Evolutionary conservation across 1,140 invertebrate genomes (phyloP).

Genomic region (Brachionus rubens): DNA sequence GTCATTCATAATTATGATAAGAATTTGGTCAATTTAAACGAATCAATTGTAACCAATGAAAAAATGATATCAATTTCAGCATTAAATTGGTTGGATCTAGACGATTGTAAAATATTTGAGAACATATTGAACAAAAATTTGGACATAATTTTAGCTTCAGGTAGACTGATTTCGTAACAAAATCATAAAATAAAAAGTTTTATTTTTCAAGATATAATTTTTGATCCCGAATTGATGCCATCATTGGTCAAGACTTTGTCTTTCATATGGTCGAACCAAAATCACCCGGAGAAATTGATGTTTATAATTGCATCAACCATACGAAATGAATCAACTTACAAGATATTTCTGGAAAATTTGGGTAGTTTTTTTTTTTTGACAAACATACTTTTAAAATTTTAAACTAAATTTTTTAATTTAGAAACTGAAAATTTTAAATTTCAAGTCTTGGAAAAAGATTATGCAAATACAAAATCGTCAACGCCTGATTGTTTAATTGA

Average conservation of each 20-base stretch:
- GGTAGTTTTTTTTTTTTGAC: background rate
- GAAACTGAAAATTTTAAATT: background rate
- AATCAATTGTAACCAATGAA: background rate
- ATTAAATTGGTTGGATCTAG: conserved; percentile 18
- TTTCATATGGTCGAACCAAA: conserved; percentile 14
- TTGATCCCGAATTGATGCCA: conserved; percentile 16
- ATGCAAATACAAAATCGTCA: background rate
- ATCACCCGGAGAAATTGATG: background rate
- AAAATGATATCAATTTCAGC: conserved; percentile 11
- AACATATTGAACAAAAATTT: background rate
- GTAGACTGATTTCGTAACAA: background rate
- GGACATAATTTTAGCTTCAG: conserved; percentile 21
- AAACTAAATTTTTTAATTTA: background rate
- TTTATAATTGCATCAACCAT: background rate
- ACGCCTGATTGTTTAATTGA: conserved; percentile 2
- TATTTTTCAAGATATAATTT: background rate
- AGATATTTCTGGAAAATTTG: background rate
- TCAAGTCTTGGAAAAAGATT: background rate
- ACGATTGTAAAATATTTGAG: background rate
- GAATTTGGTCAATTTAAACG: background rate
- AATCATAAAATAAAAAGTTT: background rate
- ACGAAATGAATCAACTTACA: background rate
- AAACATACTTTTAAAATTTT: background rate
- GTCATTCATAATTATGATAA: background rate
- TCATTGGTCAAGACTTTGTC: background rate